Conservation (phyloP, 2,113 vertebrate species). For the Echinops telfairi region DNA sequence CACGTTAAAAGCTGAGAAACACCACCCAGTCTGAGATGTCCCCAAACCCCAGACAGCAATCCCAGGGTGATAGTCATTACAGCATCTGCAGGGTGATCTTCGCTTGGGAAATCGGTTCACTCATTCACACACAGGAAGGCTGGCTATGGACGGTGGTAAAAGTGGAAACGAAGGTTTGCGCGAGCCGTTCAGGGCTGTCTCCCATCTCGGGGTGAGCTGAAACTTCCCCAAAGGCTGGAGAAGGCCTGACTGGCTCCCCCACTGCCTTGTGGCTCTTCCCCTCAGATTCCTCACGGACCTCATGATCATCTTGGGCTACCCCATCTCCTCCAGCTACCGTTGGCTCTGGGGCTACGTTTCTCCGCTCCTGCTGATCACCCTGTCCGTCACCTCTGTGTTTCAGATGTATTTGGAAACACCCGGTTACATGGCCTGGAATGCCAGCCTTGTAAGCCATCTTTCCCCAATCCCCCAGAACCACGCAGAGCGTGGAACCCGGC, state of each 20-base stretch:
- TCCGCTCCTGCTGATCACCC: neutral
- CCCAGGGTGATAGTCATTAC: neutral
- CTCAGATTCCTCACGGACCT: conserved; percentile 66
- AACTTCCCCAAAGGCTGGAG: neutral
- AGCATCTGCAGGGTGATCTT: neutral
- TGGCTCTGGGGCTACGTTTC: conserved; percentile 63
- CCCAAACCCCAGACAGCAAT: neutral
- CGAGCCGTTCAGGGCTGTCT: neutral
- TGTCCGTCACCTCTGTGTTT: neutral
- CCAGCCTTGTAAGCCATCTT: conserved; percentile 32
- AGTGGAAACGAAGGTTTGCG: neutral
- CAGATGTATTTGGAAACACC: rapidly evolving
- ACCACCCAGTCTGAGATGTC: neutral
- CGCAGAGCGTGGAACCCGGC: neutral
- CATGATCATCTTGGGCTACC: neutral
- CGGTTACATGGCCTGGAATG: conserved; percentile 91
- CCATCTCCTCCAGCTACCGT: neutral
- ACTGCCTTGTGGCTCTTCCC: neutral
- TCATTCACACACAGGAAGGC: neutral
- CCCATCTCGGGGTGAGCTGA: neutral
- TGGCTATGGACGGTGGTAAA: neutral
- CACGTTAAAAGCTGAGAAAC: neutral
- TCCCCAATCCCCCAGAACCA: neutral
- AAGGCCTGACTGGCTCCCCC: neutral
- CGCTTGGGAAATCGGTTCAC: neutral